Evolutionary conservation across 2,888 invertebrate genomes (phyloP), one percentile per base, ranked within the genome.

Genomic region (Sericinus montela): DNA sequence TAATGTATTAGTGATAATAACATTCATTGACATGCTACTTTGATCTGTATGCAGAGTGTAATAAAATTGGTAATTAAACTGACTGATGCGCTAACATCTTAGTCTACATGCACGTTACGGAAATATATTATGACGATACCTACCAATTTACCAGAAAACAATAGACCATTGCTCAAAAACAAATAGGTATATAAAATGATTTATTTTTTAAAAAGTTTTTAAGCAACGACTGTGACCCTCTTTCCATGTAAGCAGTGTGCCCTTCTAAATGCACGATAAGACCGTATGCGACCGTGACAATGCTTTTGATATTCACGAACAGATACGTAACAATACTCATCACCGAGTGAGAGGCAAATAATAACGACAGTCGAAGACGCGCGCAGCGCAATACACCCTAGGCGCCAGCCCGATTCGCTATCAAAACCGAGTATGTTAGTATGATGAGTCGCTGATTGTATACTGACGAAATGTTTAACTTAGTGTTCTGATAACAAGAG

Each of bases 191-290:
- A 1, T n/a, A 43, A 51, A 36, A 46, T 13, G 28, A 7, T 38
- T 11, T n/a, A 11, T 16, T 42, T 11, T 29, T 32, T 19, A 38
- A 72, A 69, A 79, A 75, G 69, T 78, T 75, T 74, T 73, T 80
- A 70, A 68, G 72, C 70, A 69, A 67, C 55, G 54, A 58, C 59
- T 62, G 56, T 62, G 80, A 77, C 62, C 76, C 85, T n/a, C 77
- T 73, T 79, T 82, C 82, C 84, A 80, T 74, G 67, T 69, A 87
- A 87, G 88, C 88, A 75, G 87, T 88, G 86, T 80, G 63, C 79
- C 82, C 77, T 67, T 73, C 64, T 73, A 70, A 66, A 81, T 82
- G 83, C 83, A 81, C 83, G 67, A 59, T 62, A 71, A 64, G 55
- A 69, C 69, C 77, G 67, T 65, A 68, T 64, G 80, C 73, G 73